Percentiles rank a stretch among this genome's conserved stretches.
phyloP scores from a whole-genome alignment of 2,797 vertebrate species.

The Columba guinea region DNA sequence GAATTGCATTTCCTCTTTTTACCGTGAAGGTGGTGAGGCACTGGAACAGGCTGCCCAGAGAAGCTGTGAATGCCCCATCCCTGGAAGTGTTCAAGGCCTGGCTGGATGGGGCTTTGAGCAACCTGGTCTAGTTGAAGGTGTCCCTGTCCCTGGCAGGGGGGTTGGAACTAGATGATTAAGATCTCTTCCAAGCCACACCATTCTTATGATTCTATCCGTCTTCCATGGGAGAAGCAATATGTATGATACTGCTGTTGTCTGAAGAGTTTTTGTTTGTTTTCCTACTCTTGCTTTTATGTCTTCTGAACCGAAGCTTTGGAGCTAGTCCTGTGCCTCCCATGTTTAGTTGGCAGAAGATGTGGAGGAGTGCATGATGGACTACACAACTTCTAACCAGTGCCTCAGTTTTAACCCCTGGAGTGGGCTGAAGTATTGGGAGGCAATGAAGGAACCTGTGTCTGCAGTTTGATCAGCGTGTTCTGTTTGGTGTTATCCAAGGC shows the following conservation, averaged over 20 bases:
- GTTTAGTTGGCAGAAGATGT: neutral
- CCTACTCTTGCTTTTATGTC: neutral
- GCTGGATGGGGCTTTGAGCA: neutral
- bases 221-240: neutral
- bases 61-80: neutral
- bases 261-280: neutral
- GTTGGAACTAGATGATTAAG: neutral
- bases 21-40: neutral
- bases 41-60: neutral
- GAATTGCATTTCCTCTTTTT: neutral
- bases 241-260: neutral
- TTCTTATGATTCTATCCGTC: neutral
- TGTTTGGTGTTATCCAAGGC: neutral
- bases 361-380: neutral
- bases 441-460: neutral
- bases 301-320: neutral
- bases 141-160: neutral
- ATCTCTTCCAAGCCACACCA: neutral
- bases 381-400: neutral
- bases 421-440: neutral
- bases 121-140: accelerated
- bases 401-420: neutral
- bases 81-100: neutral
- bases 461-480: neutral
- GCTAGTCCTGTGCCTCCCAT: neutral